Conservation (phyloP, 2,888 invertebrate species). For the Aspidapion aeneum region DNA sequence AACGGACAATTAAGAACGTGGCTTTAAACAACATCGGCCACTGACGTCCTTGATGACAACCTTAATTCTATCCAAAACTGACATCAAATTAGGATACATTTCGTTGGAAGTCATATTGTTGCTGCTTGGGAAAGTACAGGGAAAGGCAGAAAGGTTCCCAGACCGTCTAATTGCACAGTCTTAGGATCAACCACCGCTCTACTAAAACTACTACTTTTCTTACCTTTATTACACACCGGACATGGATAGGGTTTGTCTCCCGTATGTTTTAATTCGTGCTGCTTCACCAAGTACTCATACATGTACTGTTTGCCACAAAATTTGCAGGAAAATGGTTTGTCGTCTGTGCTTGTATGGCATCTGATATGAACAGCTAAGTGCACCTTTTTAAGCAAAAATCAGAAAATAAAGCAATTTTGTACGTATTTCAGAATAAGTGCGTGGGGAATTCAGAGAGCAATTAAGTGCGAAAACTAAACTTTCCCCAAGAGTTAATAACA, state of each 20-base stretch:
- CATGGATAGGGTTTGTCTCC: slow-evolving; percentile 42
- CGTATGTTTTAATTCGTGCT: slow-evolving; percentile 40
- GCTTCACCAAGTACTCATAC: slow-evolving; percentile 38
- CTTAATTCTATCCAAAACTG: neutral
- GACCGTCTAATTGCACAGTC: slow-evolving; percentile 5
- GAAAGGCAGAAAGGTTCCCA: neutral
- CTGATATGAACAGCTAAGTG: slow-evolving; percentile 33
- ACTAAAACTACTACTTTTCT: too few species aligned
- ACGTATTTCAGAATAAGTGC: neutral
- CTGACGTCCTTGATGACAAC: neutral
- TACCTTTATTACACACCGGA: slow-evolving; percentile 39
- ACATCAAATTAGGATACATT: neutral
- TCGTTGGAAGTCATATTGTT: neutral
- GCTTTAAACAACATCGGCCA: neutral
- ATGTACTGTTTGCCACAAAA: slow-evolving; percentile 38
- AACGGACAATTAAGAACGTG: too few species aligned
- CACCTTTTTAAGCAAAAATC: slow-evolving; percentile 20
- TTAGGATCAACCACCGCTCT: too few species aligned
- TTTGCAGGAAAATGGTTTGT: slow-evolving; percentile 31
- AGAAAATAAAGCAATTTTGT: neutral
- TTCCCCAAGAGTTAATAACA: too few species aligned
- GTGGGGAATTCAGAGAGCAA: too few species aligned
- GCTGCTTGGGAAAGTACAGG: neutral
- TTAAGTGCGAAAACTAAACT: too few species aligned
- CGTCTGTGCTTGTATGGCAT: slow-evolving; percentile 31